Evolutionary conservation across 2,113 vertebrate species (phyloP), one percentile per base, ranked within the genome.

Genomic region (Polypterus senegalus): DNA sequence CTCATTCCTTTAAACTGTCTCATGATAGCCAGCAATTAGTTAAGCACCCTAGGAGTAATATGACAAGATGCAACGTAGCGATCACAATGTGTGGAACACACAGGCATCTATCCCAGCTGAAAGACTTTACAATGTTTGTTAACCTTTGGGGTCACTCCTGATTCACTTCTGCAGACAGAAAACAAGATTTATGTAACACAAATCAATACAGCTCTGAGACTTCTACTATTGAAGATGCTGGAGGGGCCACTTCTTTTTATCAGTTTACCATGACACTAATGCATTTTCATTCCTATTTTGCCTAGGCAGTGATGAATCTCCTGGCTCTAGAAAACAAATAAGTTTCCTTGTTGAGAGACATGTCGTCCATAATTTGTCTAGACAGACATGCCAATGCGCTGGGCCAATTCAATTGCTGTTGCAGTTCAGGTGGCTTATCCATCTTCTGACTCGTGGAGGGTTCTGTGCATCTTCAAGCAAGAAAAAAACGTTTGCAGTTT

Each of bases 81-180:
- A 90, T 90, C 81, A 89, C 90, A 87, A 91, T 90, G 89, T 89
- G 88, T 83, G 83, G 87, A 86, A 81, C 85, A 74, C 86, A 86
- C 86, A 83, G 84, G 81, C 84, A 85, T 89, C 80, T 84, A 82
- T 82, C 83, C 84, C 79, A 84, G 86, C 83, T 88, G 89, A 92
- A 90, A 93, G 87, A 86, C 86, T 89, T 88, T 83, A 92, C 91
- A 90, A 89, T 93, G 93, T 97, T 95, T 95, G 92, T 94, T 97
- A 93, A 95, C 92, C 93, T 90, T 75, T 48, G 71, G 79, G 93
- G 92, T 97, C 92, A 93, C 81, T 74, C 80, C 88, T 92, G 91
- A 97, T 93, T 97, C 92, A 94, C 91, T 92, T 84, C 85, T 79
- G 79, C 83, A 89, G 89, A 92, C 89, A 89, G 90, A 94, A 94